Conservation (phyloP, 2,113 vertebrate genomes). For the Epinephelus moara region DNA sequence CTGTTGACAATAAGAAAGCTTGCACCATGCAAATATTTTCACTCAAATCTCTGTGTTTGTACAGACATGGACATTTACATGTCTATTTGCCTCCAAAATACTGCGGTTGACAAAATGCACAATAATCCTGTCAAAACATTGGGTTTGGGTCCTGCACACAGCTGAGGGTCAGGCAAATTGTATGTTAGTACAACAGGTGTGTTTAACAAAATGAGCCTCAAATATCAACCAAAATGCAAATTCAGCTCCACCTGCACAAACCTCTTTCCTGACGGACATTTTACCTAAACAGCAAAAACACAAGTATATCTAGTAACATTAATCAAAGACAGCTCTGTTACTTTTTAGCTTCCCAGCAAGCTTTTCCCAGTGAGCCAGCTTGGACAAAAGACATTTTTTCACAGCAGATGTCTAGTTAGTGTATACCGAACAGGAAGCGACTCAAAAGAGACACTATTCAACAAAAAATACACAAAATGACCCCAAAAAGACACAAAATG, state of each 20-base stretch:
- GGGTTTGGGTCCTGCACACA: conserved; percentile 50
- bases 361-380: no score
- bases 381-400: background rate
- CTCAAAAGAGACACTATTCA: no score
- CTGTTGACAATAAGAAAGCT: conserved; percentile 5
- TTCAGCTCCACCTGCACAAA: conserved; percentile 7
- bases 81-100: conserved; percentile 64
- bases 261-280: background rate
- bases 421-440: no score
- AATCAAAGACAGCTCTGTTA: background rate
- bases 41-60: conserved; percentile 27
- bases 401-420: background rate
- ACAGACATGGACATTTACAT: conserved; percentile 55
- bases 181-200: conserved; percentile 44
- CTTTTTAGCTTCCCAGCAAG: background rate
- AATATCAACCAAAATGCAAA: conserved; percentile 75
- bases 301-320: background rate
- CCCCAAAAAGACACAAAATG: no score
- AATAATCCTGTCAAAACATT: conserved; percentile 64
- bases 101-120: conserved; percentile 64
- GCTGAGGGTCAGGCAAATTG: conserved; percentile 70
- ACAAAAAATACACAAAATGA: no score
- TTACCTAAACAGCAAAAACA: background rate
- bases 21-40: conserved; percentile 38
- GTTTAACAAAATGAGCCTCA: conserved; percentile 58